Evolutionary conservation across 2,113 vertebrate species (phyloP).

Genomic region (Toxostoma redivivum): DNA sequence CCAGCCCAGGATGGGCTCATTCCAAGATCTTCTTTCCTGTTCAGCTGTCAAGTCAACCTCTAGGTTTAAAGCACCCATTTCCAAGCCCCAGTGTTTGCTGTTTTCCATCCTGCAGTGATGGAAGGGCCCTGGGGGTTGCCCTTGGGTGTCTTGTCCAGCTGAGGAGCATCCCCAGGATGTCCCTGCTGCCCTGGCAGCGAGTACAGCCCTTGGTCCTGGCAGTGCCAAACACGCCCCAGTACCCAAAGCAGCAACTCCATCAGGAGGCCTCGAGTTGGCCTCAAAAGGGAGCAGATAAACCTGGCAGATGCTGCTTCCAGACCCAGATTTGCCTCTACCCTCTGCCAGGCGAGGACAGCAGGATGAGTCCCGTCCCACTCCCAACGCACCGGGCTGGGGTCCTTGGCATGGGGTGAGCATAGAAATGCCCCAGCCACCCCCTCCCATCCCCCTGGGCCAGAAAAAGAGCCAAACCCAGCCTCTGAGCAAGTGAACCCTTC

Average conservation of each 20-base stretch:
- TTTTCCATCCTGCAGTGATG: not conserved
- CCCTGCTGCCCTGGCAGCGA: not conserved
- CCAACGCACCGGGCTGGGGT: not conserved
- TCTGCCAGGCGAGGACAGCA: not conserved
- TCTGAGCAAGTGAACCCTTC: not conserved
- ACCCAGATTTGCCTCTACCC: not conserved
- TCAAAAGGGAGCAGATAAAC: not conserved
- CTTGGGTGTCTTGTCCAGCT: not conserved
- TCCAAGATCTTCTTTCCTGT: not conserved
- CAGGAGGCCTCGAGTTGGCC: not conserved
- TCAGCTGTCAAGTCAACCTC: not conserved
- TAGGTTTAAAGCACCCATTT: not conserved
- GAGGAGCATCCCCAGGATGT: rapidly evolving
- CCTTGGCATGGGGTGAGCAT: not conserved
- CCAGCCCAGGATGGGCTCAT: not conserved
- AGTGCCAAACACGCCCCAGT: not conserved
- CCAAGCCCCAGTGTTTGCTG: not conserved
- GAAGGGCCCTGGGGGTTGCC: not conserved
- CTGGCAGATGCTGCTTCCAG: not conserved
- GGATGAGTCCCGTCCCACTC: not conserved
- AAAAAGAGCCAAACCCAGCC: not conserved
- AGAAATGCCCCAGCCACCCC: not conserved
- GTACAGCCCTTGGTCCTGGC: not conserved
- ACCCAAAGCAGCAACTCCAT: not conserved
- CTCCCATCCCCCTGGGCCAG: not conserved